phyloP scores from a whole-genome alignment of 2,797 vertebrate species.

The Sebastes hubbsi region DNA sequence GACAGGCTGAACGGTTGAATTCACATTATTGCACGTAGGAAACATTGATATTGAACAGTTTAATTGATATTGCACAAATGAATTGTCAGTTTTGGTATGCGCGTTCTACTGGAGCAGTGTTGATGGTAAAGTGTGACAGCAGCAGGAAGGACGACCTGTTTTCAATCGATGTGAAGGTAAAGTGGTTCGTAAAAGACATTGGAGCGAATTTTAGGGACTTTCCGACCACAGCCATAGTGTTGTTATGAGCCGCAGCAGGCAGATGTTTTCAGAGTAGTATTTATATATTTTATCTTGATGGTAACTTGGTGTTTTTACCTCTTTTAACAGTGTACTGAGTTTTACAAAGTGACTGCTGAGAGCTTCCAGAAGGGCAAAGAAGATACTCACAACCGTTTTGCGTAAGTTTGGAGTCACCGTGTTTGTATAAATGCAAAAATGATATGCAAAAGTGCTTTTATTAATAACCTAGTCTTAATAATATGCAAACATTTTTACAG shows the following conservation, averaged over 20 bases:
- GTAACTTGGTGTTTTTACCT: not conserved
- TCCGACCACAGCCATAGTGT: not conserved
- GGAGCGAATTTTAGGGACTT: no score
- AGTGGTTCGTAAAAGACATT: no score
- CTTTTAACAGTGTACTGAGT: slow-evolving; percentile 84
- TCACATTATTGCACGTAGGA: no score
- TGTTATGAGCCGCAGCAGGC: not conserved
- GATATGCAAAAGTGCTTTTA: not conserved
- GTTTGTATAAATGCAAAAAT: not conserved
- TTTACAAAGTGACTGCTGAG: slow-evolving; percentile 90
- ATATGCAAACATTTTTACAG: not conserved
- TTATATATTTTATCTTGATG: not conserved
- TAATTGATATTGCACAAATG: no score
- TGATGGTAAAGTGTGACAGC: no score
- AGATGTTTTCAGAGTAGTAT: not conserved
- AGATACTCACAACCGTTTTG: slow-evolving; percentile 88
- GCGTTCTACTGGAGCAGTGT: no score
- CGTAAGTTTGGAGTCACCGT: slow-evolving; percentile 78
- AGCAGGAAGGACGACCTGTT: no score
- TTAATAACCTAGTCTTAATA: not conserved
- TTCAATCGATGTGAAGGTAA: no score
- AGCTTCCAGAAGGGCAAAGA: slow-evolving; percentile 91
- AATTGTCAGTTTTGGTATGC: no score
- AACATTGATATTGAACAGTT: no score
- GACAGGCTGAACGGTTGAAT: no score